Percentiles rank a stretch among this genome's conserved stretches.
These are phyloP conservation scores for Tetrao urogallus DNA, from an alignment of 2,113 vertebrate genomes.

Conservation along the genomic window DNA sequence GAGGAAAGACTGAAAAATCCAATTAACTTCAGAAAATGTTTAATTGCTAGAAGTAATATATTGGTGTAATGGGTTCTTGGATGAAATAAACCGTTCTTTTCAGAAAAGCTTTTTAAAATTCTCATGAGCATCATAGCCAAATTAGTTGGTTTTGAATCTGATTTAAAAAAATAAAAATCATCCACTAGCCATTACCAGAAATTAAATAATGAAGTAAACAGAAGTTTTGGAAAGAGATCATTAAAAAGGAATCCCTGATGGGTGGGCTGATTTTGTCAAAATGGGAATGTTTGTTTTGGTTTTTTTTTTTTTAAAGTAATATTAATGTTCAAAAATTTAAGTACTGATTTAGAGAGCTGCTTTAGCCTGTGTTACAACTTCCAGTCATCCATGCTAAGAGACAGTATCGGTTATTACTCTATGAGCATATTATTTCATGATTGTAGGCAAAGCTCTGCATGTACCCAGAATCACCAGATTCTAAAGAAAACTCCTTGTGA, in stretches of 20 bases:
- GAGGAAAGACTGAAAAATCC: neutral
- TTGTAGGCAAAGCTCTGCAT: neutral
- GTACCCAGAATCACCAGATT: neutral
- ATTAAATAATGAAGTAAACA: neutral
- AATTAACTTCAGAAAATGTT: neutral
- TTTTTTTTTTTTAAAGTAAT: neutral
- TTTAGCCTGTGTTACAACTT: neutral
- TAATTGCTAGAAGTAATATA: neutral
- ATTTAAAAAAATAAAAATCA: neutral
- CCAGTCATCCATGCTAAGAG: neutral
- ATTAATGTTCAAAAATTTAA: neutral
- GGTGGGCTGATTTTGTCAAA: neutral
- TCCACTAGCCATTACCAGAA: neutral
- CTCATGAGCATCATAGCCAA: neutral
- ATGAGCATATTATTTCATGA: neutral
- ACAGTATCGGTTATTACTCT: neutral
- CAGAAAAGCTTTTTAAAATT: neutral
- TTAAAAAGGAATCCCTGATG: neutral
- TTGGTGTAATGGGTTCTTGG: neutral
- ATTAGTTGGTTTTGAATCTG: neutral
- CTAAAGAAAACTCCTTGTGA: neutral
- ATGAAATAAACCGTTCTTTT: neutral
- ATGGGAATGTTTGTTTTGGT: neutral
- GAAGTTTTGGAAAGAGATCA: neutral
- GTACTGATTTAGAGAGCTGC: neutral